Conservation (phyloP, 2,888 invertebrate genomes). For the Lepidochitona cinerea region DNA sequence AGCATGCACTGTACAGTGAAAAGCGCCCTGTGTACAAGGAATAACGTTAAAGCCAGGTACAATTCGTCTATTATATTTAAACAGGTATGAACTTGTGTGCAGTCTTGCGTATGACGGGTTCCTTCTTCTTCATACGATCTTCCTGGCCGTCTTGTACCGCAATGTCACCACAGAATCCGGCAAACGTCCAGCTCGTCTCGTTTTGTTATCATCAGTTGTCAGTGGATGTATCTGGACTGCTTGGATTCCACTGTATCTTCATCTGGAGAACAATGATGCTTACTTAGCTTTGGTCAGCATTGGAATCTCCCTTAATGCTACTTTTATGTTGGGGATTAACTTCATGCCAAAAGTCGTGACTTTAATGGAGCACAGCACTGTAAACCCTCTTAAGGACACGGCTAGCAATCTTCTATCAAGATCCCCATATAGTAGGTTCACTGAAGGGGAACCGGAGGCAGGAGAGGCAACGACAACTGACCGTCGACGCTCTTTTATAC, state of each 20-base stretch:
- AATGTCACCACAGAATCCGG: not conserved
- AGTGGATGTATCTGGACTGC: not conserved
- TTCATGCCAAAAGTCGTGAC: not conserved
- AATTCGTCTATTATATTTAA: not conserved
- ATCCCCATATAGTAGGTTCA: not conserved
- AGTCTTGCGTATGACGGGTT: not conserved
- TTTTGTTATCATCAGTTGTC: not conserved
- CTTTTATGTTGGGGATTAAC: not conserved
- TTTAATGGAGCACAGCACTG: not conserved
- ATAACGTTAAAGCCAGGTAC: no score
- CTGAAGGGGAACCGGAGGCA: no score
- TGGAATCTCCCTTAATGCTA: not conserved
- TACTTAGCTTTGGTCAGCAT: not conserved
- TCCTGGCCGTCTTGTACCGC: not conserved
- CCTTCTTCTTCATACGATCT: not conserved
- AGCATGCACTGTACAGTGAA: no score
- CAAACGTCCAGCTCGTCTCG: not conserved
- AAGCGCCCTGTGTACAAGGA: no score
- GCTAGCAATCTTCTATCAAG: not conserved
- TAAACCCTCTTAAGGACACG: not conserved
- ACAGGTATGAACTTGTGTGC: not conserved
- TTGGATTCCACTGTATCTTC: not conserved
- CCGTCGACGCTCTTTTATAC: no score
- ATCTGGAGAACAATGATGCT: not conserved
- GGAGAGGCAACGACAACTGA: no score